These are phyloP conservation scores for Poecilia gillii DNA, from an alignment of 2,797 vertebrate genomes.

Conservation along the genomic window DNA sequence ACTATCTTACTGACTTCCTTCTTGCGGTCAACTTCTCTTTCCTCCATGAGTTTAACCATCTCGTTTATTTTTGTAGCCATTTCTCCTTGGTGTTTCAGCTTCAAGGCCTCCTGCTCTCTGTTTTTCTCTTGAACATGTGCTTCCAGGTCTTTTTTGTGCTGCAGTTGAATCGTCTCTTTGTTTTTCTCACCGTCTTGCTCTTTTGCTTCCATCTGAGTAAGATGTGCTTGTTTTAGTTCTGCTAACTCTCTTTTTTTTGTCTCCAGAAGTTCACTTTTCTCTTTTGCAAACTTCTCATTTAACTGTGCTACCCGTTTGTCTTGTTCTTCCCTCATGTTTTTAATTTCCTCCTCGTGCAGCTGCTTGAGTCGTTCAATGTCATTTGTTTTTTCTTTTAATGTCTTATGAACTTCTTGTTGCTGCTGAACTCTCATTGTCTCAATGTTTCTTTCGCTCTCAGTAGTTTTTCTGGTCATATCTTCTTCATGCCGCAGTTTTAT, in stretches of 20 bases:
- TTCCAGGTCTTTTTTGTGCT: conserved; percentile 28
- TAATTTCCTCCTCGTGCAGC: conserved; percentile 24
- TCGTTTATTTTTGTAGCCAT: conserved; percentile 25
- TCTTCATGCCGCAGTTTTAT: conserved; percentile 45
- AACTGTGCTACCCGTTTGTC: conserved; percentile 30
- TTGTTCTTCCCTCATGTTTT: conserved; percentile 8
- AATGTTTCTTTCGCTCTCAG: conserved; percentile 35
- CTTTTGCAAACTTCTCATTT: conserved; percentile 30
- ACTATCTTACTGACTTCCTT: conserved; percentile 31
- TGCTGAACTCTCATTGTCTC: conserved; percentile 45
- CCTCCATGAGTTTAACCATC: conserved; percentile 34
- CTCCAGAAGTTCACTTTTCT: conserved; percentile 27
- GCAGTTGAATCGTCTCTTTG: conserved; percentile 23
- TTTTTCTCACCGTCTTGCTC: conserved; percentile 45
- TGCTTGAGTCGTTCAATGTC: conserved; percentile 24
- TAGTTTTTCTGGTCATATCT: conserved; percentile 41
- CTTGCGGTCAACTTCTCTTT: not conserved
- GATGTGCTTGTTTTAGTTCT: conserved; percentile 21
- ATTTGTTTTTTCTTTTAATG: conserved; percentile 37
- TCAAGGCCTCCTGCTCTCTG: conserved; percentile 32
- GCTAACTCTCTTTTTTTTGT: conserved; percentile 32
- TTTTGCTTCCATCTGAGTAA: conserved; percentile 5
- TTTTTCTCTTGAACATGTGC: conserved; percentile 36
- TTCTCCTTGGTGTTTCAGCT: conserved; percentile 37
- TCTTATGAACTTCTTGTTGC: conserved; percentile 15